Percentiles rank a stretch among this genome's conserved stretches.
phyloP scores from a whole-genome alignment of 2,888 invertebrate genomes.

The Teleogryllus oceanicus region DNA sequence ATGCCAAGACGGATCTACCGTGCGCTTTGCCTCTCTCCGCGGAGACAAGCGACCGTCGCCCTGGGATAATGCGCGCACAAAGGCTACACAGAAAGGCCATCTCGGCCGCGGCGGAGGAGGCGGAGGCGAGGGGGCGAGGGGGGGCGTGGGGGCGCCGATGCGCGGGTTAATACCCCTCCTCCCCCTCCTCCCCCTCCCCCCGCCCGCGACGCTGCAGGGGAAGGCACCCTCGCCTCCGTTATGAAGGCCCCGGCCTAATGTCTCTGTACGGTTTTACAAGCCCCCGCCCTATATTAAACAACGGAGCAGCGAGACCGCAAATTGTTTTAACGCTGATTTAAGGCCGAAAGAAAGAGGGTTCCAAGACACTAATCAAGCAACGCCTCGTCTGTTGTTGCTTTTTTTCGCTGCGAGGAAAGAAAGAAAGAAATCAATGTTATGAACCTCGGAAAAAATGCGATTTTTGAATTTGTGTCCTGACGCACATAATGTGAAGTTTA shows the following conservation, averaged over 20 bases:
- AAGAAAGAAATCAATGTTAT: not conserved
- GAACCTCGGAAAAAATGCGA: not conserved
- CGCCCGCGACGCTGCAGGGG: not conserved
- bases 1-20: not conserved
- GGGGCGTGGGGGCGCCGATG: no score
- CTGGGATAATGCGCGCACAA: conserved; percentile 6
- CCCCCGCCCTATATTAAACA: conserved; percentile 7
- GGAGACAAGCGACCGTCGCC: not conserved
- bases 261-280: not conserved
- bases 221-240: not conserved
- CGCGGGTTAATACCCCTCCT: not conserved
- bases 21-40: not conserved
- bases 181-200: no score
- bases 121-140: not conserved
- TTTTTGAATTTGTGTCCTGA: no score
- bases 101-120: not conserved
- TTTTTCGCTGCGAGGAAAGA: not conserved
- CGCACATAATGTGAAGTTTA: no score
- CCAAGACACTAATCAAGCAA: conserved; percentile 18
- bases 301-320: not conserved
- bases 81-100: conserved; percentile 18
- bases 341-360: conserved; percentile 18
- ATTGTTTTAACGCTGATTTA: conserved; percentile 18
- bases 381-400: not conserved
- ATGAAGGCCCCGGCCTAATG: conserved; percentile 6